These are phyloP conservation scores for Melinaea marsaeus DNA, from an alignment of 2,888 invertebrate species.

Conservation along the genomic window DNA sequence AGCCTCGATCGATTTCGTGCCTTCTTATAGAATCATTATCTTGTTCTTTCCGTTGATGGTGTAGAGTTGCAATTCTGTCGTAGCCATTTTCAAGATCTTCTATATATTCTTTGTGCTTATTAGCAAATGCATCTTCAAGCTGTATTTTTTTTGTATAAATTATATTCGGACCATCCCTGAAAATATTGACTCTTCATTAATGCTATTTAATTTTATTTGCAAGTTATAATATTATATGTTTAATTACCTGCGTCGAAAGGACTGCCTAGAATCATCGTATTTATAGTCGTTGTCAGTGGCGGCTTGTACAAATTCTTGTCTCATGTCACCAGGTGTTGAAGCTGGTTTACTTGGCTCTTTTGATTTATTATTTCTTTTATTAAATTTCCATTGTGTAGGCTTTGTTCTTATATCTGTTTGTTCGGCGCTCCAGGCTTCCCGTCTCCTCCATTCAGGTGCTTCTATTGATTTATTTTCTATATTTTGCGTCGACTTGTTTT, in stretches of 20 bases:
- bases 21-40: slow-evolving; percentile 85
- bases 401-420: slow-evolving; percentile 81
- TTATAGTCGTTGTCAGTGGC: slow-evolving; percentile 70
- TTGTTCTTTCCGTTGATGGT: slow-evolving; percentile 71
- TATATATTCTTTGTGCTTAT: slow-evolving; percentile 77
- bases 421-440: slow-evolving; percentile 93
- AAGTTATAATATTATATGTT: not conserved
- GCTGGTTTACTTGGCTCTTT: slow-evolving; percentile 73
- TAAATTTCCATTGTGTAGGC: slow-evolving; percentile 86
- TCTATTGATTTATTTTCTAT: slow-evolving; percentile 85
- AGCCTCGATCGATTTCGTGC: slow-evolving; percentile 87
- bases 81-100: slow-evolving; percentile 79
- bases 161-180: slow-evolving; percentile 75
- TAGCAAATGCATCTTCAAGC: slow-evolving; percentile 65
- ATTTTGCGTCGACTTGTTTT: slow-evolving; percentile 87
- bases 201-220: not conserved
- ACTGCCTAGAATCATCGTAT: slow-evolving; percentile 66
- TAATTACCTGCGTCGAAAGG: slow-evolving; percentile 61
- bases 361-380: slow-evolving; percentile 79
- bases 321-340: slow-evolving; percentile 67
- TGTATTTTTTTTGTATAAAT: slow-evolving; percentile 78
- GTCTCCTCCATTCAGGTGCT: slow-evolving; percentile 86
- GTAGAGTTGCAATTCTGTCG: slow-evolving; percentile 71
- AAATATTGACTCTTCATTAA: slow-evolving; percentile 14
- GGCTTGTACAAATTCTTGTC: slow-evolving; percentile 70